Evolutionary conservation across 2,113 vertebrate species (phyloP).

Genomic region (Microcebus murinus): DNA sequence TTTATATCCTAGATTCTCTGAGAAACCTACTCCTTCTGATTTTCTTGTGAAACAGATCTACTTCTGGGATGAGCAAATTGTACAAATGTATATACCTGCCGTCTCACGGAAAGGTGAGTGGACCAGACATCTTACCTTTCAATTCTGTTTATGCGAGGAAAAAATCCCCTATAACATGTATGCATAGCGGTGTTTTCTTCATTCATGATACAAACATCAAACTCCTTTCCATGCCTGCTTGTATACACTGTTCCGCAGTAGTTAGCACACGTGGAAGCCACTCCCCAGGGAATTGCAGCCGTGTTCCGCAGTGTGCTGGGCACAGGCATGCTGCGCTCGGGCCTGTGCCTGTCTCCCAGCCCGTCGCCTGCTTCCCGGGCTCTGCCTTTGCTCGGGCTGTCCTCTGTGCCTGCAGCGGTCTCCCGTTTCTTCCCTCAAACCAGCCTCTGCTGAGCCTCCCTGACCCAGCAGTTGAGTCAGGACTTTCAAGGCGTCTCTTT

Average conservation of each 20-base stretch:
- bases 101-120: slow-evolving; percentile 80
- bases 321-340: accelerated
- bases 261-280: background rate
- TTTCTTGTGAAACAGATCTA: slow-evolving; percentile 83
- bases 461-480: background rate
- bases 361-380: accelerated
- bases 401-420: accelerated
- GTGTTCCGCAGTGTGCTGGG: too few species aligned
- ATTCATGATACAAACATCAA: background rate
- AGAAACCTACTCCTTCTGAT: slow-evolving; percentile 86
- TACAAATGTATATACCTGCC: slow-evolving; percentile 82
- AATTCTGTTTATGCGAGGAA: background rate
- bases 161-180: accelerated
- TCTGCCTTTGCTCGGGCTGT: background rate
- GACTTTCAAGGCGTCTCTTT: background rate
- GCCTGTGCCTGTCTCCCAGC: accelerated
- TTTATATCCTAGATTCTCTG: slow-evolving; percentile 83
- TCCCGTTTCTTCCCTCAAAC: background rate
- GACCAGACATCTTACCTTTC: background rate
- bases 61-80: slow-evolving; percentile 79
- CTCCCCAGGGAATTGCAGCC: background rate
- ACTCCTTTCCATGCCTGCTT: background rate
- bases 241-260: background rate
- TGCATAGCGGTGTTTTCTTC: accelerated
- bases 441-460: background rate